phyloP scores from a whole-genome alignment of 2,797 vertebrate species.

The Phrynocephalus guinanensis region DNA sequence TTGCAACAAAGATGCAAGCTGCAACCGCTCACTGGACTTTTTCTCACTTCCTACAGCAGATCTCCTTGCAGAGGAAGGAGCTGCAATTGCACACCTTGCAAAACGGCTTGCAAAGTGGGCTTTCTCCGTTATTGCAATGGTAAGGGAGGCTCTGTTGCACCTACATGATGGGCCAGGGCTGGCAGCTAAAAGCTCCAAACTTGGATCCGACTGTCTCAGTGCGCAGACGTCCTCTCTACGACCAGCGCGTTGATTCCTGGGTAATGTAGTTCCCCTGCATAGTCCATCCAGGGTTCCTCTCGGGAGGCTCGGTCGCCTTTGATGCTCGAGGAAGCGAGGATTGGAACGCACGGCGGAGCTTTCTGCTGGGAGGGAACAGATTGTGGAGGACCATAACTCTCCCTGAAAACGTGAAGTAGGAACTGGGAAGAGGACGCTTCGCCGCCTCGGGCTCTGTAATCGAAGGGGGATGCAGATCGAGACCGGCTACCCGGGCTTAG shows the following conservation, averaged over 20 bases:
- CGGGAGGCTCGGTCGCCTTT: constrained; percentile 53
- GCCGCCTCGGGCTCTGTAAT: not conserved
- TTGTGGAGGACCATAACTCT: not conserved
- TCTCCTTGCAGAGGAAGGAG: constrained; percentile 77
- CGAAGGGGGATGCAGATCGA: not conserved
- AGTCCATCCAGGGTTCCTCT: constrained; percentile 57
- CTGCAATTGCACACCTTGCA: constrained; percentile 82
- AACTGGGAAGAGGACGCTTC: not conserved
- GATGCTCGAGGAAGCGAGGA: not conserved
- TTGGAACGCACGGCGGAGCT: too few relatives aligned
- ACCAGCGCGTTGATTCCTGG: constrained; percentile 77
- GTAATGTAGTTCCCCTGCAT: constrained; percentile 78
- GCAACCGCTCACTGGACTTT: constrained; percentile 84
- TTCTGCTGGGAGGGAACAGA: not conserved
- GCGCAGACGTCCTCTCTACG: constrained; percentile 86
- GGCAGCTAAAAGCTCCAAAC: constrained; percentile 92
- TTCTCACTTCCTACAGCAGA: constrained; percentile 80
- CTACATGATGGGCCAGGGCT: constrained; percentile 96
- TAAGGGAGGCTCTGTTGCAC: constrained; percentile 86
- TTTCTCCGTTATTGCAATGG: constrained; percentile 71
- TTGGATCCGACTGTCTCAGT: constrained; percentile 86
- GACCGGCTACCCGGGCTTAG: not conserved
- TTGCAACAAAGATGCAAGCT: constrained; percentile 92
- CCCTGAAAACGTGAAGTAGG: not conserved
- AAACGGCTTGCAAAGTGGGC: constrained; percentile 75